These are phyloP conservation scores for Asteroscopus sphinx DNA, from an alignment of 2,888 invertebrate genomes.

Conservation along the genomic window DNA sequence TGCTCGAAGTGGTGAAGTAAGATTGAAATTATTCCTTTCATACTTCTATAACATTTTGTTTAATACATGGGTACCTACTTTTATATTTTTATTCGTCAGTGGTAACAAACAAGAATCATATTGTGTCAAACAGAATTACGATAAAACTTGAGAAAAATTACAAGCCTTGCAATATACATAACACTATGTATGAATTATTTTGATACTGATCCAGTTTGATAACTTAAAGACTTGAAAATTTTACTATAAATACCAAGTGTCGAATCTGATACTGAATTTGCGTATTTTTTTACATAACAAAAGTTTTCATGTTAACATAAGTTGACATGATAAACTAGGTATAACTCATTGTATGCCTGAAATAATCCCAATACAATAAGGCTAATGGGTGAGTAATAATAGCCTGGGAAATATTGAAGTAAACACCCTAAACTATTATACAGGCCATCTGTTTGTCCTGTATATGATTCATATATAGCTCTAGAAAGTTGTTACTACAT, in stretches of 20 bases:
- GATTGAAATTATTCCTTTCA: slow-evolving; percentile 62
- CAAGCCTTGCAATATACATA: neutral
- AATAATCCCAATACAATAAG: slow-evolving; percentile 3
- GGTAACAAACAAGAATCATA: slow-evolving; percentile 21
- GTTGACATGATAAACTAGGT: neutral
- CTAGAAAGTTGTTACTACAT: too few species aligned
- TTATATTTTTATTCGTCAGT: slow-evolving; percentile 36
- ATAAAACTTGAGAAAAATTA: neutral
- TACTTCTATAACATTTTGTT: slow-evolving; percentile 5
- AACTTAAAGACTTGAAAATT: neutral
- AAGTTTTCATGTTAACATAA: neutral
- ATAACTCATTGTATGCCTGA: neutral
- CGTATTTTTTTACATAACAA: too few species aligned
- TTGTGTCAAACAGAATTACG: neutral
- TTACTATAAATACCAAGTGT: neutral
- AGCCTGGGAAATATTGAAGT: slow-evolving; percentile 3
- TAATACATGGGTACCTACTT: slow-evolving; percentile 60
- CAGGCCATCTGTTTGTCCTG: slow-evolving; percentile 3
- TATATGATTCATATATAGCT: neutral
- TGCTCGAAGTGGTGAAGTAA: slow-evolving; percentile 96
- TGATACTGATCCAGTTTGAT: neutral
- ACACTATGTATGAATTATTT: neutral
- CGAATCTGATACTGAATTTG: slow-evolving; percentile 1
- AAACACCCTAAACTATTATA: slow-evolving; percentile 28
- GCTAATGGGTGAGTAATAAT: slow-evolving; percentile 31